Evolutionary conservation across 2,888 invertebrate genomes (phyloP).

Genomic region (Apamea crenata): DNA sequence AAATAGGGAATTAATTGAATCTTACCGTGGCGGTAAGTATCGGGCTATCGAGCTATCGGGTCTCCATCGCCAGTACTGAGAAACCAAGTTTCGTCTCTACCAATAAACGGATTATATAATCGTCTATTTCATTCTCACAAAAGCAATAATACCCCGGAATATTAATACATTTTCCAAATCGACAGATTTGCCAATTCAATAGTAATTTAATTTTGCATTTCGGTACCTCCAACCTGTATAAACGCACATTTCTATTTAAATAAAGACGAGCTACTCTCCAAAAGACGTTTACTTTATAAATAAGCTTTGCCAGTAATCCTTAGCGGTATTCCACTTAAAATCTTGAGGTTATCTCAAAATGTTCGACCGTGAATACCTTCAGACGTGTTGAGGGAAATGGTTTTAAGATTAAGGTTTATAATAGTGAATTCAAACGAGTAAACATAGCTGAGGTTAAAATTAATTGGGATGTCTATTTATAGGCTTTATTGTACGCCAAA

Average conservation of each 20-base stretch:
- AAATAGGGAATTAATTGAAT: not conserved
- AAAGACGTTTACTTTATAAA: conserved; percentile 43
- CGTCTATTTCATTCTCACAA: not conserved
- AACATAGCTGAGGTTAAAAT: not conserved
- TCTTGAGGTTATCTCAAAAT: conserved; percentile 47
- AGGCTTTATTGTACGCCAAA: not conserved
- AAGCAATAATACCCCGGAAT: not conserved
- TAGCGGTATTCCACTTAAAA: conserved; percentile 38
- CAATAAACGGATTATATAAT: not conserved
- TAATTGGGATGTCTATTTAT: not conserved
- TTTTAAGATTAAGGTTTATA: conserved; percentile 31
- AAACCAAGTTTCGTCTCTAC: not conserved
- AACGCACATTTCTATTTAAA: conserved; percentile 43
- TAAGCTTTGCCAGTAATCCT: conserved; percentile 36
- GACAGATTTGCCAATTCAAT: conserved; percentile 20
- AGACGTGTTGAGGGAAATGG: conserved; percentile 18
- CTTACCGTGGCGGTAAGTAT: not conserved
- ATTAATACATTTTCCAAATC: conserved; percentile 31
- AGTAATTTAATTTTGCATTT: conserved; percentile 30
- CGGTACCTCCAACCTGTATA: conserved; percentile 1
- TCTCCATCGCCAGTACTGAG: not conserved
- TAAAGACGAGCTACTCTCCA: conserved; percentile 18
- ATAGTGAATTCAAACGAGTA: conserved; percentile 16
- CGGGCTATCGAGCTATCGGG: not conserved
- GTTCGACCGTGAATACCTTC: conserved; percentile 21